Evolutionary conservation across 2,797 vertebrate species (phyloP).

Genomic region (Avahi laniger): DNA sequence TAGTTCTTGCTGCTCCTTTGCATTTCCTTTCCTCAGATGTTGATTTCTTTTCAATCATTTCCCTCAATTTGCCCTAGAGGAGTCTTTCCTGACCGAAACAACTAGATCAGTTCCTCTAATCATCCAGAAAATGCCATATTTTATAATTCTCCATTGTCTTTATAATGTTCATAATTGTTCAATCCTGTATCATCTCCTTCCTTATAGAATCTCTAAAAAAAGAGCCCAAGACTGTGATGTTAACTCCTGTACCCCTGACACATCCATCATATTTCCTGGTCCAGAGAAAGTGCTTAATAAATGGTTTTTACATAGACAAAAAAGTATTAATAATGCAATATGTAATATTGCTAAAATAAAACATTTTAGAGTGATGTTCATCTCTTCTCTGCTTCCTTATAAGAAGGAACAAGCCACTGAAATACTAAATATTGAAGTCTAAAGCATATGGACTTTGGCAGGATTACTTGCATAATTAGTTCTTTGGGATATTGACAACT

Average conservation of each 20-base stretch:
- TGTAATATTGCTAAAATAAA: not conserved
- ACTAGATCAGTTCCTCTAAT: not conserved
- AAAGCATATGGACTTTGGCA: not conserved
- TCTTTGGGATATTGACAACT: not conserved
- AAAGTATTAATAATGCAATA: not conserved
- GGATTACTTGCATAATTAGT: not conserved
- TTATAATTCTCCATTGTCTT: not conserved
- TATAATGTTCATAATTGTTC: not conserved
- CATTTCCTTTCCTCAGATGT: constrained; percentile 6
- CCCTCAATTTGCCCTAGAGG: not conserved
- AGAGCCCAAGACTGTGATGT: not conserved
- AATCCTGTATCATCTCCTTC: not conserved
- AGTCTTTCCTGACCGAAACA: not conserved
- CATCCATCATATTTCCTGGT: not conserved
- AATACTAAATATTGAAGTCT: not conserved
- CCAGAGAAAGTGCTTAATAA: not conserved
- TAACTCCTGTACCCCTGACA: fast-evolving
- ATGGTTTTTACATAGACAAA: not conserved
- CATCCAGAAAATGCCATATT: not conserved
- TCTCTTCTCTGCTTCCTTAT: not conserved
- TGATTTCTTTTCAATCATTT: not conserved
- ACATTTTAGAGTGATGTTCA: not conserved
- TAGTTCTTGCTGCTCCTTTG: not conserved
- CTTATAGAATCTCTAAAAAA: not conserved
- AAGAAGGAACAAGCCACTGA: not conserved